phyloP scores from a whole-genome alignment of 2,113 vertebrate genomes.

The Lichenostomus cassidix region DNA sequence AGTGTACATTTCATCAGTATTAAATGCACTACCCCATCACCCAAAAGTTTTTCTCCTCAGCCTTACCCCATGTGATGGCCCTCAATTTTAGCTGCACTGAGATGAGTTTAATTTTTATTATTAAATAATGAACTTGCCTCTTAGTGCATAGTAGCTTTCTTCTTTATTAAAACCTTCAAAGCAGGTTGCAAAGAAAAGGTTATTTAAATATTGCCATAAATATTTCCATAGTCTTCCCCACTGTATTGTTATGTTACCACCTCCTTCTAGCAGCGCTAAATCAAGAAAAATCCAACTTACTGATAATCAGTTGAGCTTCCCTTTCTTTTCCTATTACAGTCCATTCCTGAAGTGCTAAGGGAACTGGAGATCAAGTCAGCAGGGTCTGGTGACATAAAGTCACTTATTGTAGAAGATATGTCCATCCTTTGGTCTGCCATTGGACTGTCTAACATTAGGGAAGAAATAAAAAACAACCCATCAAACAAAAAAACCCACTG shows the following conservation, averaged over 20 bases:
- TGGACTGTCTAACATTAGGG: constrained; percentile 79
- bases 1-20: not conserved
- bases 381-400: constrained; percentile 95
- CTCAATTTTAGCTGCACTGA: not conserved
- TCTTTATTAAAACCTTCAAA: not conserved
- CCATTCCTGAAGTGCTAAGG: constrained; percentile 86
- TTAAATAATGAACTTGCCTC: not conserved
- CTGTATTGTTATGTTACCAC: not conserved
- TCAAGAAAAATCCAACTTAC: constrained; percentile 77
- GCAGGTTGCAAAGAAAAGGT: not conserved
- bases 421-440: constrained; percentile 99
- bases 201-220: not conserved
- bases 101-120: not conserved
- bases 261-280: not conserved
- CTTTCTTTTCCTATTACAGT: constrained; percentile 96
- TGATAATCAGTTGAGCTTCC: constrained; percentile 96
- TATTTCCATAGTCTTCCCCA: not conserved
- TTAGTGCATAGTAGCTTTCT: not conserved
- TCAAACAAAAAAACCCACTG: not conserved
- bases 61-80: not conserved
- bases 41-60: not conserved
- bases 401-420: constrained; percentile 98
- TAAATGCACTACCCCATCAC: not conserved
- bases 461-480: not conserved
- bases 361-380: constrained; percentile 94